phyloP scores from a whole-genome alignment of 2,888 invertebrate species.

The Agriopis marginaria region DNA sequence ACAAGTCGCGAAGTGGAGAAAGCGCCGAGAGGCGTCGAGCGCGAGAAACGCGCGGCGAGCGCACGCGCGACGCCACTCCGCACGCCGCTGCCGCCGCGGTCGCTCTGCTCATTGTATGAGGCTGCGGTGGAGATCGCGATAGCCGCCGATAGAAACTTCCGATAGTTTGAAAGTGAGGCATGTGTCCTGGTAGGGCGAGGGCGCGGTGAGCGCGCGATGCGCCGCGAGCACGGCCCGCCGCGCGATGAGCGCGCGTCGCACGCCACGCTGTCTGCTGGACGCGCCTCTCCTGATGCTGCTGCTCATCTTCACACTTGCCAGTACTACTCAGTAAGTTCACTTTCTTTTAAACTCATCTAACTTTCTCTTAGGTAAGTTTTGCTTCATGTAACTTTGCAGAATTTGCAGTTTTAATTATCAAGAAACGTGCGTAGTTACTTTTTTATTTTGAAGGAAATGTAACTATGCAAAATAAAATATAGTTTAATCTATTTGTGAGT shows the following conservation, averaged over 20 bases:
- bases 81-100: constrained; percentile 67
- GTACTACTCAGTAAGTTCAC: constrained; percentile 73
- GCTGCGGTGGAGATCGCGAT: constrained; percentile 58
- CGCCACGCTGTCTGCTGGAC: constrained; percentile 61
- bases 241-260: constrained; percentile 80
- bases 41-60: constrained; percentile 57
- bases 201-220: constrained; percentile 75
- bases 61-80: constrained; percentile 83
- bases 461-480: background rate
- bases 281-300: constrained; percentile 60
- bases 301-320: constrained; percentile 60
- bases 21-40: constrained; percentile 51
- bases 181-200: constrained; percentile 43
- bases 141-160: constrained; percentile 33
- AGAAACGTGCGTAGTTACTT: background rate
- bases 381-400: background rate
- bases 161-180: constrained; percentile 23
- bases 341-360: background rate
- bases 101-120: constrained; percentile 63
- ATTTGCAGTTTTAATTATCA: background rate
- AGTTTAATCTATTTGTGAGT: background rate
- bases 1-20: constrained; percentile 52
- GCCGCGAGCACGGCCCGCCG: constrained; percentile 65
- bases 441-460: background rate
- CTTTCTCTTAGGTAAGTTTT: background rate